Base-by-base conservation (phyloP, 2,888 invertebrate genomes). In the Tachina lurida region DNA sequence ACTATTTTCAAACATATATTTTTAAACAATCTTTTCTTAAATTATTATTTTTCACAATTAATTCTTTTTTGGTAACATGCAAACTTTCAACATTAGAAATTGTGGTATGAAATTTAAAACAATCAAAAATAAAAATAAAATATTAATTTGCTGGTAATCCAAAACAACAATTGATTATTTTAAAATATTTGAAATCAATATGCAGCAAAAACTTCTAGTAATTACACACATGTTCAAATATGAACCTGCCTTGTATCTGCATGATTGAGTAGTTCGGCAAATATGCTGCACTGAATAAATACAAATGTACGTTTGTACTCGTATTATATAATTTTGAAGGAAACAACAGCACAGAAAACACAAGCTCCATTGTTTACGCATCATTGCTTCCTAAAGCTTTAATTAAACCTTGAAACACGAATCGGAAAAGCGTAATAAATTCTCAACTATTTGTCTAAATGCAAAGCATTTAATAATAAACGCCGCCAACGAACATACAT, bases 401-500 rank as follows among this genome's bases (percentile, higher is more conserved):
- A 80, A 84, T 80, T 84, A 75, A 84, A 80, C 80, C 74, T 79
- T 79, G 71, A 75, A 80, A 84, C 65, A 52, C 31, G 68, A 76
- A 68, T 22, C 43, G 68, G 45, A 71, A 76, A 84, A 71, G 75
- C 75, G 71, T 80, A 43, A 75, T 49, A 70, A 54, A 74, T 75
- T 62, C 70, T 62, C 54, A 71, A 60, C 74, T 63, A 84, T 68
- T 74, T 79, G 65, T 62, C 47, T 41, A 49, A 84, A 52, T 43
- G 58, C 56, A 70, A 68, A 31, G 19, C 75, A 79, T 63, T 82
- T 76, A 76, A 70, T 81, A 76, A 82, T 52, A 58, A 58, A 65
- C 58, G 43, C 43, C 49, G 19, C 63, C 10, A 70, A 63, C 19
- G 1, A 60, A 60, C 3, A 45, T 7, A 31, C 31, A 31, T 31